Evolutionary conservation across 1,140 invertebrate genomes (phyloP), one percentile per base, ranked within the genome.

Genomic region (Muscidifurax raptorellus): DNA sequence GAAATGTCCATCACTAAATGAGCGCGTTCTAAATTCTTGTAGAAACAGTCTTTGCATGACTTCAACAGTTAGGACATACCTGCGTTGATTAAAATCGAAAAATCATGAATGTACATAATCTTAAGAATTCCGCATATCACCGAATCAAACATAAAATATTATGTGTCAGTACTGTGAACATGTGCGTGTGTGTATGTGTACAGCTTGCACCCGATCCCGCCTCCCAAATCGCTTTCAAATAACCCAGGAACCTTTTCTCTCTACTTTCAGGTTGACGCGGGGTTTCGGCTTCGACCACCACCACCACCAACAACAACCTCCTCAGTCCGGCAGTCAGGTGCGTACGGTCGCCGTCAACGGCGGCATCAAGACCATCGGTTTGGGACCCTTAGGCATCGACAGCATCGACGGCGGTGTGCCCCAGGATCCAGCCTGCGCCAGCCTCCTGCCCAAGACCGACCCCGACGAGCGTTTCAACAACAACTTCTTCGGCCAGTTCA

Each of bases 401-500:
- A 92, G 90, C 83, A 92, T 93, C 80, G 92, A 93, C 82, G 91
- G 77, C 91, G 66, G 66, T 7, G 66, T 69, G 30, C 90, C 66
- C 2, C 90, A 92, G 74, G 92, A 93, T 86, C 92, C 92, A 40
- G 92, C 92, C 1, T 92, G 91, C 67, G 91, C 91, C 27, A 93
- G 92, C 82, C 88, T 94, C 9, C 89, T 94, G 88, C 88, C 95
- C 91, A 92, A 95, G 94, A 90, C 94, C 25, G 94, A 91, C 7
- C 66, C 87, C 12, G 91, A 92, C 64, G 91, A 93, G 76, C 89
- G 91, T 66, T 92, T 95, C 87, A 93, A 94, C 86, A 94, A 93
- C 86, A 94, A 95, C 83, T 95, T 97, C 88, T 96, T 97, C 88
- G 97, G 97, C 0, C 96, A 97, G 85, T 97, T 97, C 91, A 97